Evolutionary conservation across 1,140 invertebrate genomes (phyloP), one percentile per base, ranked within the genome.

Genomic region (Drosophila jambulina): DNA sequence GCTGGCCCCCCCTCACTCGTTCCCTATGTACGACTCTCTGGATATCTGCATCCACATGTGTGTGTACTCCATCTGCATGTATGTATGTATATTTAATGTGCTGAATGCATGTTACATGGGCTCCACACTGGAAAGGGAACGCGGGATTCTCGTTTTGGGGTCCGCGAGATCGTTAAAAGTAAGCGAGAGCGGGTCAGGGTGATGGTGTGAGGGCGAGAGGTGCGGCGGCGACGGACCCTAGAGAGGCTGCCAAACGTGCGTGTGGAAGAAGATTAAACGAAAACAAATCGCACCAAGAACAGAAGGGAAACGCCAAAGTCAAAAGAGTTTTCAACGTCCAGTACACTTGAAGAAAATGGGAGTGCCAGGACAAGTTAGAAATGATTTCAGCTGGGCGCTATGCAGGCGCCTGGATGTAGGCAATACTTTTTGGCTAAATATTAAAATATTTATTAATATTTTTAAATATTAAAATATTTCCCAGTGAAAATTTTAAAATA

Each of bases 101-200:
- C 61, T 36, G 48, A 43, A 53, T 58, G 61, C 60, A 76, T 23
- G 34, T 56, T 56, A 38, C 53, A 75, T 56, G 53, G 56, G 38
- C 45, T 32, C 38, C 71, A 45, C 21, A 21, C 34, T 56, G 32
- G 21, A 38, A 54, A 56, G 34, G 53, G 53, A 38, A 23, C 21
- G 74, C 51, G 74, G 60, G 60, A 58, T 76, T 76, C 74, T 75
- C n/a, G 74, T 76, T 76, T 76, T 65, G 74, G 74, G 74, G 60
- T 76, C 74, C 51, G 51, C 71, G 60, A 57, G 74, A 76, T 76
- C 71, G 74, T 76, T 76, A 76, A 76, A 76, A 75, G 56, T 53
- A 40, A 75, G 61, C 17, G 42, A 34, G 36, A 42, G 19, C 23
- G 48, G 40, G 61, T 7, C 23, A 36, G 21, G 29, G 51, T 3